Base-by-base conservation (phyloP, 2,797 vertebrate genomes). In the Sebastes ruberrimus region DNA sequence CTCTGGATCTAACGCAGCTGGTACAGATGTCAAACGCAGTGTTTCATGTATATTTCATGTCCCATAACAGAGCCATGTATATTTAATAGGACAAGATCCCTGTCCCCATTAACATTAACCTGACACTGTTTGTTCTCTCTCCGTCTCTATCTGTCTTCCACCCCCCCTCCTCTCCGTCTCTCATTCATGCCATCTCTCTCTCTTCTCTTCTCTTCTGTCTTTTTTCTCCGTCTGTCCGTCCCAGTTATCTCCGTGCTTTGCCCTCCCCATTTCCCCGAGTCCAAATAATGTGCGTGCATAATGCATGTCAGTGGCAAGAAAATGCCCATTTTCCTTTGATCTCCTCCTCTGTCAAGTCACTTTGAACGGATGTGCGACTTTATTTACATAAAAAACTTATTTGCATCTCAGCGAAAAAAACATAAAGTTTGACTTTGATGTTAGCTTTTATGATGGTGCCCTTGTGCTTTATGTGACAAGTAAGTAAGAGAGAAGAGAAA, bases 1-100 rank as follows among this genome's bases (percentile, higher is more conserved):
- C 27, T 76, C 71, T 28, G 53, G 1, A 18, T 74, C 55, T 77
- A 87, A 77, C 73, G 35, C 63, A 74, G 75, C 57, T 56, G 81
- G 88, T 89, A 89, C 86, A 86, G 89, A 92, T 92, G 87, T 92
- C 89, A 89, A 73, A 55, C 60, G 68, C 52, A 53, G 69, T 86
- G 83, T 88, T 92, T 90, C 91, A 93, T 93, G 83, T 93, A 90
- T 94, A 89, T 91, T 94, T 93, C 78, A 93, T 90, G 81, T 82
- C 74, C 73, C 82, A 86, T 89, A 92, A 92, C 89, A 84, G 81
- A 77, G 38, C 20, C 84, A 93, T 94, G 78, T 80, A 93, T 94
- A 89, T 92, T 94, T 93, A 91, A 91, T 90, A 66, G 63, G 81
- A 89, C 82, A 90, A 72, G 86, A 91, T 92, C 83, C 65, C 62